phyloP scores from a whole-genome alignment of 2,113 vertebrate genomes.

The Paramormyrops kingsleyae region DNA sequence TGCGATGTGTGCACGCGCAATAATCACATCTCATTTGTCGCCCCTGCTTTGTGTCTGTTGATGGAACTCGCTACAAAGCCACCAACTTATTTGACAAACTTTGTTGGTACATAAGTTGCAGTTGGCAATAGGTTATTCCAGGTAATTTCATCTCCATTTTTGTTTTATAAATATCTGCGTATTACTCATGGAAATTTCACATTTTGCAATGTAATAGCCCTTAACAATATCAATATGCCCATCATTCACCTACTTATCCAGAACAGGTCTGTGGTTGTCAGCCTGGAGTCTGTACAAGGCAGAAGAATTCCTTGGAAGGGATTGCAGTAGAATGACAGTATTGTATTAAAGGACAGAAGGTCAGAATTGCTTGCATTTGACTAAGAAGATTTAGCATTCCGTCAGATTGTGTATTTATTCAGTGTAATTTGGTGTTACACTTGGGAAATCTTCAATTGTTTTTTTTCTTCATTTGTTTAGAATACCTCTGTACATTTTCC shows the following conservation, averaged over 20 bases:
- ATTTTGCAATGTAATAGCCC: not conserved
- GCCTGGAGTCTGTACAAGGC: too few species aligned
- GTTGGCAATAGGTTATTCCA: not conserved
- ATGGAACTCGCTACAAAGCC: not conserved
- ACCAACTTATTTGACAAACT: not conserved
- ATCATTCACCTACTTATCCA: not conserved
- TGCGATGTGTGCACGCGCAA: not conserved
- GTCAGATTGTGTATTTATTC: not conserved
- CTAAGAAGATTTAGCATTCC: not conserved
- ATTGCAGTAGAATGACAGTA: not conserved
- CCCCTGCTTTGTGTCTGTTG: not conserved
- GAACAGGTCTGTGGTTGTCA: not conserved
- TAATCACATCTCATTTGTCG: not conserved
- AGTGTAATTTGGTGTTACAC: not conserved
- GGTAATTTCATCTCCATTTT: not conserved
- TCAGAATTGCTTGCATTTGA: not conserved
- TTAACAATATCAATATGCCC: not conserved
- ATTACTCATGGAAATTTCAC: not conserved
- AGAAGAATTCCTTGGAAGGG: not conserved
- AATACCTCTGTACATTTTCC: not conserved
- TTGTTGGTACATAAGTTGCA: not conserved
- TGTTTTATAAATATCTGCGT: not conserved
- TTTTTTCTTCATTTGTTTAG: not conserved
- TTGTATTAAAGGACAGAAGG: not conserved
- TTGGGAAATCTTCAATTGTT: not conserved